These are phyloP conservation scores for Shinisaurus crocodilurus DNA, from an alignment of 2,113 vertebrate genomes.

Conservation along the genomic window DNA sequence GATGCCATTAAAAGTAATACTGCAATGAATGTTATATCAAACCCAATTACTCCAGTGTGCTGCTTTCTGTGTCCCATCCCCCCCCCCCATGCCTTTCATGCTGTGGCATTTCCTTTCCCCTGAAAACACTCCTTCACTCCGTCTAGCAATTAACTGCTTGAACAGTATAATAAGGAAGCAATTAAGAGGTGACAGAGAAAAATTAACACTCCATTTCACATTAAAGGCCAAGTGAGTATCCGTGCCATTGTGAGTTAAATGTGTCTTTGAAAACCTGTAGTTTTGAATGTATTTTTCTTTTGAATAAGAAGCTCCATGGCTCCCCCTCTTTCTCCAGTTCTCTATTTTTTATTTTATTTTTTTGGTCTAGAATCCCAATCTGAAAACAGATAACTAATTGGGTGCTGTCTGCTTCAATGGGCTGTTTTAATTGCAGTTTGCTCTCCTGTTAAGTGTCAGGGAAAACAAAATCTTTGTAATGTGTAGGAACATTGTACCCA, in stretches of 20 bases:
- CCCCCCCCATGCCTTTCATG: conserved; percentile 79
- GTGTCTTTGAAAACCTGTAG: conserved; percentile 84
- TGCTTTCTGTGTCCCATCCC: conserved; percentile 68
- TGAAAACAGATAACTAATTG: conserved; percentile 87
- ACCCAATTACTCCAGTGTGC: conserved; percentile 74
- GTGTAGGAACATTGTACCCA: conserved; percentile 76
- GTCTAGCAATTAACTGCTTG: conserved; percentile 90
- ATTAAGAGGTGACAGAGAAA: conserved; percentile 89
- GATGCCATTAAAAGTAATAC: conserved; percentile 76
- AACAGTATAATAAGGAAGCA: conserved; percentile 89
- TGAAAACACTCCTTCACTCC: conserved; percentile 86
- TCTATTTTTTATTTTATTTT: conserved; percentile 20
- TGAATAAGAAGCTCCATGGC: conserved; percentile 80
- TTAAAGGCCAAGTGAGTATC: conserved; percentile 88
- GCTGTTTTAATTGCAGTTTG: conserved; percentile 84
- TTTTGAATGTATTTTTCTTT: conserved; percentile 82
- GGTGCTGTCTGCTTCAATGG: conserved; percentile 81
- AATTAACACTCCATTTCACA: conserved; percentile 89
- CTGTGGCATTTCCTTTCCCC: conserved; percentile 86
- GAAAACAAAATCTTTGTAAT: conserved; percentile 85
- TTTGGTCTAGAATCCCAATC: conserved; percentile 80
- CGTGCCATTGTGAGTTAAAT: conserved; percentile 84
- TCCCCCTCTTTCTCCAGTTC: too few relatives aligned
- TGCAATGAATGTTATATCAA: conserved; percentile 75
- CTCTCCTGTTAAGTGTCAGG: conserved; percentile 80